Evolutionary conservation across 1,140 invertebrate species (phyloP), one percentile per base, ranked within the genome.

Genomic region (Aphelenchoides besseyi): DNA sequence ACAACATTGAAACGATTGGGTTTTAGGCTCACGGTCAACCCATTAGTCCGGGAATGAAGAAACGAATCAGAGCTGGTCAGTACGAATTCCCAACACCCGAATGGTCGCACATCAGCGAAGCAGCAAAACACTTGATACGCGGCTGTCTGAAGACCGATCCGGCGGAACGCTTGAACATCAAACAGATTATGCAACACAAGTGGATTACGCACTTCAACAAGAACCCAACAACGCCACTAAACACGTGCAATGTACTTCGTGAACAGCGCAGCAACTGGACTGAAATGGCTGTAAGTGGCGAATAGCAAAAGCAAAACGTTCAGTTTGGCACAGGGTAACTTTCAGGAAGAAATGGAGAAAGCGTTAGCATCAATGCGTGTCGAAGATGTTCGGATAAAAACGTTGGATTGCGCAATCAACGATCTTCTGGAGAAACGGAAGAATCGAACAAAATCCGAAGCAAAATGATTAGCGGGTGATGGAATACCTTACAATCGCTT

Each of bases 11-110:
- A n/a, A n/a, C n/a, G n/a, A n/a, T n/a, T n/a, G n/a, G n/a, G n/a
- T n/a, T n/a, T n/a, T n/a, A n/a, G n/a, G 95, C 95, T 85, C 92
- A 96, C 82, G 95, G 95, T 0, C 87, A 94, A 33, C 93, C 95
- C 3, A 97, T 98, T 79, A 97, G 94, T 32, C 95, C 96, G 0
- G 95, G 96, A n/a, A 98, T 98, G 96, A 98, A 98, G 85, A 95
- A 92, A 85, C 88, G 95, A 66, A 98, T 98, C 80, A 88, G 93
- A 71, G 90, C 92, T 57, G 95, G 95, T 2, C 93, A 97, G 84
- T 98, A 96, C 85, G 93, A 95, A 79, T 98, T 98, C 85, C 94
- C 95, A 0, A 90, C 91, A 77, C 92, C 94, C 0, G 96, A 98
- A 86, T 98, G 95, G 95, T 89, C 90, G 68, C 41, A 23, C 41